These are phyloP conservation scores for Notolabrus celidotus DNA, from an alignment of 2,797 vertebrate genomes.

Conservation along the genomic window DNA sequence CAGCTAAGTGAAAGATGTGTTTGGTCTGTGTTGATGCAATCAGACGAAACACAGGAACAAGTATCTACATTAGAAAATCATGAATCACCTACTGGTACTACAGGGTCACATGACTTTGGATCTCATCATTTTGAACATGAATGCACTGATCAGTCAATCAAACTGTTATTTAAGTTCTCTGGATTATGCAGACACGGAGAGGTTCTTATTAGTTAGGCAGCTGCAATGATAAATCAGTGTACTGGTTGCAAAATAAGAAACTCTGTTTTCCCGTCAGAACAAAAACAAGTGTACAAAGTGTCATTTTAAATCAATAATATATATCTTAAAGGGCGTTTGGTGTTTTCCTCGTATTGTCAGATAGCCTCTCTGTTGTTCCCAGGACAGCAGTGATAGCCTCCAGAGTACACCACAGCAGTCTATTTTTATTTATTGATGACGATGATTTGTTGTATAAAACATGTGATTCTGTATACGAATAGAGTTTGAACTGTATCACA, in stretches of 20 bases:
- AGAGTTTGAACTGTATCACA: slow-evolving; percentile 86
- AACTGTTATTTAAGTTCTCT: slow-evolving; percentile 50
- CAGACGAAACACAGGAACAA: slow-evolving; percentile 5
- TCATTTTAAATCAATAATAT: slow-evolving; percentile 86
- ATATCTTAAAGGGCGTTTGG: slow-evolving; percentile 87
- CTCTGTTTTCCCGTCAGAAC: slow-evolving; percentile 74
- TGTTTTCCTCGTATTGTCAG: slow-evolving; percentile 87
- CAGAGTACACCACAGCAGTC: slow-evolving; percentile 86
- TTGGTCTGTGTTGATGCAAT: slow-evolving; percentile 9
- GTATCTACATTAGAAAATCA: slow-evolving; percentile 14
- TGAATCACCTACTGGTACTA: slow-evolving; percentile 64
- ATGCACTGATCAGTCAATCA: slow-evolving; percentile 59
- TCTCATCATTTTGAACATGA: slow-evolving; percentile 50
- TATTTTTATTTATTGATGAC: slow-evolving; percentile 91
- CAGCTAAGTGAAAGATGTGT: not conserved
- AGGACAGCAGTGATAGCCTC: slow-evolving; percentile 84
- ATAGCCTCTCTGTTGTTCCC: slow-evolving; percentile 86
- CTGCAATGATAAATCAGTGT: slow-evolving; percentile 82
- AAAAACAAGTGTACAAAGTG: slow-evolving; percentile 84
- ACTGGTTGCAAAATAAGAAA: slow-evolving; percentile 76
- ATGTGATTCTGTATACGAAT: slow-evolving; percentile 87
- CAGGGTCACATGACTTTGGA: slow-evolving; percentile 71
- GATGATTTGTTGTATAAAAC: slow-evolving; percentile 85
- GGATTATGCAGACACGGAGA: slow-evolving; percentile 23
- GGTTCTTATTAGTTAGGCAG: slow-evolving; percentile 78